Evolutionary conservation across 2,888 invertebrate genomes (phyloP), one percentile per base, ranked within the genome.

Genomic region (Volucella bombylans): DNA sequence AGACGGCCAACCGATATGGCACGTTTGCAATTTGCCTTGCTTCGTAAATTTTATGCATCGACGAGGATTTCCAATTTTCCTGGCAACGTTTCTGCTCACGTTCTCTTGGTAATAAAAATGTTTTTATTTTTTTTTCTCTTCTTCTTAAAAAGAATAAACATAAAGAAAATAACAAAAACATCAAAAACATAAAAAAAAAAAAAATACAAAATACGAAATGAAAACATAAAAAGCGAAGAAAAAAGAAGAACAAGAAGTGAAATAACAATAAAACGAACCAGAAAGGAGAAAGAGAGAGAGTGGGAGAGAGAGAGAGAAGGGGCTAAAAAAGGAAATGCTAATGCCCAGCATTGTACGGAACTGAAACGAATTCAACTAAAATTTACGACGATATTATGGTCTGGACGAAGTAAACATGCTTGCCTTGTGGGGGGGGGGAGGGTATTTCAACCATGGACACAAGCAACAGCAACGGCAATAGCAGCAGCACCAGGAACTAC

Each of bases 41-140:
- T 67, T 43, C 80, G 61, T 83, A 74, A 83, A 80, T 54, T 79
- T 80, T 74, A 83, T 80, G 80, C 69, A 80, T 83, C 74, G 69
- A 31, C 31, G 31, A 74, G 74, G 54, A 80, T 71, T 80, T 74
- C 65, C 49, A 79, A 67, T 39, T 71, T 50, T 31, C 31, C 72
- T 39, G 59, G 47, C 67, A 54, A 59, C 59, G 15, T 31, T 45
- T 15, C 4, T 8, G 23, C 12, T 11, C 31, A 15, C 38, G 12
- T 39, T 39, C 62, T 47, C 55, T 6, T 31, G 31, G 31, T 31
- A 31, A 31, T 31, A 31, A 31, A 31, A 31, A 31, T 31, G 31
- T 55, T 54, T 31, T 43, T 73, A 31, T 31, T 31, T 31, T 31
- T 31, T 23, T 18, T 18, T 18, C 2, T 23, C 2, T 31, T 4